Conservation (phyloP, 2,888 invertebrate genomes). For the Acleris emargana region DNA sequence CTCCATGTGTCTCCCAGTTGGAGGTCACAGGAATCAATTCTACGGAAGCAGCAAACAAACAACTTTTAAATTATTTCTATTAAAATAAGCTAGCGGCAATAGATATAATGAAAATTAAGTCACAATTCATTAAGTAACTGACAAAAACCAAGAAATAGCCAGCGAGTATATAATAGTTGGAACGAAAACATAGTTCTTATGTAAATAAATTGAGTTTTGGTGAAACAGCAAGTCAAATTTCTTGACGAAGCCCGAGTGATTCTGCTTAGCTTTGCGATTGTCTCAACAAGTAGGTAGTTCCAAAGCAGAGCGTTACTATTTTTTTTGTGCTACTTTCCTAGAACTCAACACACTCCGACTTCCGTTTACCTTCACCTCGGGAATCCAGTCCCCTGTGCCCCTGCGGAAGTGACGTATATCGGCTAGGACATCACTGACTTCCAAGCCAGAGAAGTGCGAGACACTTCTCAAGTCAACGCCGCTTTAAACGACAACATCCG, state of each 20-base stretch:
- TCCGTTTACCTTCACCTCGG: no score
- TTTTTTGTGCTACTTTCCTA: no score
- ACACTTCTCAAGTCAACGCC: no score
- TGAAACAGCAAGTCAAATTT: slow-evolving; percentile 15
- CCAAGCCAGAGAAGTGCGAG: no score
- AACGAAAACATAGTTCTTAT: background rate
- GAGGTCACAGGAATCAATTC: slow-evolving; percentile 96
- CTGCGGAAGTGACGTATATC: no score
- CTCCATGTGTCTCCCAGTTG: slow-evolving; percentile 87
- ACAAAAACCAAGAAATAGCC: background rate
- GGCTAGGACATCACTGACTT: no score
- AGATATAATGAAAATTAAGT: background rate
- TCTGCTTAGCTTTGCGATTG: no score
- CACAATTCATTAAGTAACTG: background rate
- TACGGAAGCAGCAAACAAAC: slow-evolving; percentile 85
- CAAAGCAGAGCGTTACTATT: no score
- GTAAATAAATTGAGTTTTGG: background rate
- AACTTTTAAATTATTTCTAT: slow-evolving; percentile 64
- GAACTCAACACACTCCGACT: no score
- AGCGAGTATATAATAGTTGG: background rate
- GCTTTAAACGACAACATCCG: no score
- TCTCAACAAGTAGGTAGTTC: no score
- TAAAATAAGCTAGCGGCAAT: slow-evolving; percentile 18
- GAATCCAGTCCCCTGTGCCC: no score
- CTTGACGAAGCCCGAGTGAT: background rate